phyloP scores from a whole-genome alignment of 1,140 invertebrate genomes.

The Cydia fagiglandana region DNA sequence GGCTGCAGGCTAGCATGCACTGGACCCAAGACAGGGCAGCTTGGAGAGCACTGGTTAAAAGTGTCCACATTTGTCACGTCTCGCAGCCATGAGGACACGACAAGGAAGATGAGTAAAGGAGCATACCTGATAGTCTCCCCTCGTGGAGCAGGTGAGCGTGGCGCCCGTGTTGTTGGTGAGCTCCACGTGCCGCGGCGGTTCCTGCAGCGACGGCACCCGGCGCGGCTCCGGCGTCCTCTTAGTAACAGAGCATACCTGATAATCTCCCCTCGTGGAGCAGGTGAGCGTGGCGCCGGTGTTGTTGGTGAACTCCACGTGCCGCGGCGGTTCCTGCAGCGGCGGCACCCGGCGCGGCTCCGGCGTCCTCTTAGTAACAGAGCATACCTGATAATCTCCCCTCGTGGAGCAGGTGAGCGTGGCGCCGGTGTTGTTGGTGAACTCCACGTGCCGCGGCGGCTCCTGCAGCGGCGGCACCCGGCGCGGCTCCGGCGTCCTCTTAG shows the following conservation, averaged over 20 bases:
- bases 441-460: constrained; percentile 89
- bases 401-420: constrained; percentile 89
- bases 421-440: constrained; percentile 92
- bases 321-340: constrained; percentile 88
- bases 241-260: constrained; percentile 74
- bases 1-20: no score
- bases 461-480: constrained; percentile 88
- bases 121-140: constrained; percentile 85
- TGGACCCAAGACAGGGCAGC: no score
- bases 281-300: constrained; percentile 88
- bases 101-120: no score
- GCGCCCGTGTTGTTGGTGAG: constrained; percentile 92
- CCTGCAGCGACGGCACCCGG: constrained; percentile 87
- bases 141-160: constrained; percentile 88
- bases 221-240: constrained; percentile 88
- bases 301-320: constrained; percentile 92
- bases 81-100: no score
- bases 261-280: constrained; percentile 89
- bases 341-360: constrained; percentile 89
- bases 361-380: constrained; percentile 45
- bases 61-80: no score
- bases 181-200: constrained; percentile 89
- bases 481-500: constrained; percentile 83
- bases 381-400: constrained; percentile 86
- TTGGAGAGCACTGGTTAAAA: no score